Conservation (phyloP, 1,140 invertebrate species). For the Lepidurus apus region DNA sequence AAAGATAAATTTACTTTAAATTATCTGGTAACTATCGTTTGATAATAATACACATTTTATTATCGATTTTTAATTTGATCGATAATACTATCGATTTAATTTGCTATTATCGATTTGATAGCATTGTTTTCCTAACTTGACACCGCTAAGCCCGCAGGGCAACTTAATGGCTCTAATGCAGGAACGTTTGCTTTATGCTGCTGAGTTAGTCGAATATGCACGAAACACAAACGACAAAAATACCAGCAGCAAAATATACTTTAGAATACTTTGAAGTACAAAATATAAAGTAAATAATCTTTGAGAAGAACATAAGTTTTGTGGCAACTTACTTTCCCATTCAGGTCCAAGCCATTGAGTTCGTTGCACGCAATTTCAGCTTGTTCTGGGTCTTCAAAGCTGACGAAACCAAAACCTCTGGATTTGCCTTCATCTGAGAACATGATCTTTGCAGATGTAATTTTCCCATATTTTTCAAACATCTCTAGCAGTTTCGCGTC, state of each 20-base stretch:
- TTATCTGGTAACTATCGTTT: too few relatives aligned
- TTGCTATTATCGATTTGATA: too few relatives aligned
- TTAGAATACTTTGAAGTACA: neutral
- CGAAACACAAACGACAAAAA: neutral
- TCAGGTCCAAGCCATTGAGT: constrained; percentile 82
- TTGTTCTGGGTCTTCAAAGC: constrained; percentile 92
- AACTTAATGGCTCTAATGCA: constrained; percentile 22
- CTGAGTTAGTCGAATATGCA: neutral
- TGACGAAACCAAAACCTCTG: constrained; percentile 99
- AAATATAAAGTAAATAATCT: neutral
- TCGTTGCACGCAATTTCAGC: constrained; percentile 89
- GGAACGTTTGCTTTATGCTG: neutral
- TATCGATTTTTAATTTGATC: too few relatives aligned
- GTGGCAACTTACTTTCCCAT: constrained; percentile 49
- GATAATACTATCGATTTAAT: too few relatives aligned
- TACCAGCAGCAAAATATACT: neutral
- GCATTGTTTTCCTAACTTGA: neutral
- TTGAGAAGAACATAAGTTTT: neutral
- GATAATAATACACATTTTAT: too few relatives aligned
- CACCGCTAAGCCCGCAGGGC: neutral
- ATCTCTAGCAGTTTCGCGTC: constrained; percentile 88
- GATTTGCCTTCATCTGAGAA: constrained; percentile 84
- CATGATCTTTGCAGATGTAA: constrained; percentile 78
- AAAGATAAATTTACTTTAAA: too few relatives aligned
- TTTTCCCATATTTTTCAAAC: constrained; percentile 92